These are phyloP conservation scores for Paguma larvata DNA, from an alignment of 2,797 vertebrate genomes.

Conservation along the genomic window DNA sequence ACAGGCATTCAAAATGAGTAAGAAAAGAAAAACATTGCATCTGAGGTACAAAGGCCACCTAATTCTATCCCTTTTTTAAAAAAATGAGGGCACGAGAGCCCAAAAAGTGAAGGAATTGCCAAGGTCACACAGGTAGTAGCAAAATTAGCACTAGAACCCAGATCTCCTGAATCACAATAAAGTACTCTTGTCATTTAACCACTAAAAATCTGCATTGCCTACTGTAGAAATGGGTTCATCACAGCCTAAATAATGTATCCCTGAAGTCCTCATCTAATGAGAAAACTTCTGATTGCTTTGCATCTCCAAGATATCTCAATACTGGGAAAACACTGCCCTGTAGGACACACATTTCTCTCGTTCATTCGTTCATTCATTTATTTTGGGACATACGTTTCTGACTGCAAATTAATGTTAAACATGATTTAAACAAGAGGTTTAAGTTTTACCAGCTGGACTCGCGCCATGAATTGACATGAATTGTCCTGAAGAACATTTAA, in stretches of 20 bases:
- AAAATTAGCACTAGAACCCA: not conserved
- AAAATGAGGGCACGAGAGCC: not conserved
- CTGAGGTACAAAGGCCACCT: not conserved
- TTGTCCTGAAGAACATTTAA: not conserved
- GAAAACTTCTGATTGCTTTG: not conserved
- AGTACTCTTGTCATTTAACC: not conserved
- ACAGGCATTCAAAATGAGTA: not conserved
- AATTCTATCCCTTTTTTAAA: not conserved
- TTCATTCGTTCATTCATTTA: too few species aligned
- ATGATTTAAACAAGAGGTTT: not conserved
- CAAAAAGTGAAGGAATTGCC: not conserved
- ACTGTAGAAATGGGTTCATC: not conserved
- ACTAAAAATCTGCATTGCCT: not conserved
- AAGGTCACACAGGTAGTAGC: not conserved
- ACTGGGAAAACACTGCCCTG: not conserved
- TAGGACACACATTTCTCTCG: not conserved
- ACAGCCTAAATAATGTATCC: not conserved
- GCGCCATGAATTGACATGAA: not conserved
- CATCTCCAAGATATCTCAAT: not conserved
- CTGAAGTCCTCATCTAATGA: not conserved
- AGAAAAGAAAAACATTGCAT: not conserved
- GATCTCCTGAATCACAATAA: not conserved
- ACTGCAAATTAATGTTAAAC: not conserved
- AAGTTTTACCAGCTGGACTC: not conserved
- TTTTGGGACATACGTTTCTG: not conserved